These are phyloP conservation scores for Brotula barbata DNA, from an alignment of 2,797 vertebrate species.

Conservation along the genomic window DNA sequence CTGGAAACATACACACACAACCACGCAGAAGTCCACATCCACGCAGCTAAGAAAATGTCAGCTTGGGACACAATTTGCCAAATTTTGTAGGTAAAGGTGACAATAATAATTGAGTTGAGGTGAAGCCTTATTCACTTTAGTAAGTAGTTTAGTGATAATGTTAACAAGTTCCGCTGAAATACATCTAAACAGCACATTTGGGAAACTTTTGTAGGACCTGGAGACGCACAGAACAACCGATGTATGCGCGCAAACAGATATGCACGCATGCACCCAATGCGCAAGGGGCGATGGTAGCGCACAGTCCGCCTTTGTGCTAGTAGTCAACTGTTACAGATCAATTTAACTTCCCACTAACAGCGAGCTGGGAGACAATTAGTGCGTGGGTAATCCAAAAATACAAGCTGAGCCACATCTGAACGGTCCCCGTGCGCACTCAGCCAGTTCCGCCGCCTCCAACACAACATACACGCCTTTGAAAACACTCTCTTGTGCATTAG, in stretches of 20 bases:
- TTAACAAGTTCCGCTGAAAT: no score
- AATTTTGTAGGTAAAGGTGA: no score
- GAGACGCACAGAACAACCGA: no score
- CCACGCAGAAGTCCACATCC: no score
- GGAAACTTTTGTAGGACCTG: no score
- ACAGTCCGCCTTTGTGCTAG: slow-evolving; percentile 16
- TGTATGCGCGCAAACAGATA: neutral
- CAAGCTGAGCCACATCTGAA: slow-evolving; percentile 18
- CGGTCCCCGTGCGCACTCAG: slow-evolving; percentile 26
- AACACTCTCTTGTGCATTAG: slow-evolving; percentile 4
- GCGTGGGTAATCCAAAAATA: slow-evolving; percentile 29
- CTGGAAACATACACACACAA: no score
- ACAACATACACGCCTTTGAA: slow-evolving; percentile 15
- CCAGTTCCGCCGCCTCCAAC: slow-evolving; percentile 13
- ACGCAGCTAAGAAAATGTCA: no score
- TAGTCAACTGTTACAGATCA: slow-evolving; percentile 42
- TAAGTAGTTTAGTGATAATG: no score
- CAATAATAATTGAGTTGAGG: no score
- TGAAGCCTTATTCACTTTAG: no score
- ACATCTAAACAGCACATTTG: no score
- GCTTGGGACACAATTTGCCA: no score
- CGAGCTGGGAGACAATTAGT: slow-evolving; percentile 26
- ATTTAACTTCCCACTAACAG: slow-evolving; percentile 43
- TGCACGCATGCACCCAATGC: slow-evolving; percentile 11
- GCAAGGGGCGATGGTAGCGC: neutral